Base-by-base conservation (phyloP, 2,888 invertebrate genomes). In the Quadriops clusia region DNA sequence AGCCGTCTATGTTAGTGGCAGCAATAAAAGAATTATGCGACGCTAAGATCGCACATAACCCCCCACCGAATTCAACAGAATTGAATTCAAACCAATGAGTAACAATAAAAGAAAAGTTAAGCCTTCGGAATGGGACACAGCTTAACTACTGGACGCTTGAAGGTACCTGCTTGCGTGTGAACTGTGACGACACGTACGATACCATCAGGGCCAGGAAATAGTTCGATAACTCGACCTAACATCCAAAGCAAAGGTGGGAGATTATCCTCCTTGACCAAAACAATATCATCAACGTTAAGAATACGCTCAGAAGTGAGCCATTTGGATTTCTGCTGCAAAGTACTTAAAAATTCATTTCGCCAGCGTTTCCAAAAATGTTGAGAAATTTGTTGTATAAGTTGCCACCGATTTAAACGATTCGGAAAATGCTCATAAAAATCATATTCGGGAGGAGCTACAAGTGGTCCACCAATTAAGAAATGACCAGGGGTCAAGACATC, bases 401-500 rank as follows among this genome's bases (percentile, higher is more conserved):
- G 44, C 40, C 42, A 51, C 2, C 43, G 28, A 2, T 28, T 18
- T 3, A 50, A 31, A 4, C 37, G 29, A 20, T 39, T 40, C 1
- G 27, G 5, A 4, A 23, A 37, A 2, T 33, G 4, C 3, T 44
- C 28, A 1, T 27, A 27, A 2, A 50, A 7, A 17, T 45, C 34
- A 1, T 30, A 30, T 18, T 42, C 28, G 5, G 42, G 40, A 2
- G 38, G 4, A 9, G 42, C 9, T 37, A 46, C 39, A 5, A 47
- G 18, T 14, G 44, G 23, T 5, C 27, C 32, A 6, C 45, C 45
- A 28, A 47, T 40, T 2, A 50, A 36, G 30, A 52, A 49, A 29
- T 50, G 47, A 9, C 38, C 44, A 3, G 50, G 46, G 5, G 48
- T 51, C 1, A 49, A 33, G 5, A 39, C 29, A 13, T 33, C 23